Evolutionary conservation across 2,113 vertebrate genomes (phyloP).

Genomic region (Bufo bufo): DNA sequence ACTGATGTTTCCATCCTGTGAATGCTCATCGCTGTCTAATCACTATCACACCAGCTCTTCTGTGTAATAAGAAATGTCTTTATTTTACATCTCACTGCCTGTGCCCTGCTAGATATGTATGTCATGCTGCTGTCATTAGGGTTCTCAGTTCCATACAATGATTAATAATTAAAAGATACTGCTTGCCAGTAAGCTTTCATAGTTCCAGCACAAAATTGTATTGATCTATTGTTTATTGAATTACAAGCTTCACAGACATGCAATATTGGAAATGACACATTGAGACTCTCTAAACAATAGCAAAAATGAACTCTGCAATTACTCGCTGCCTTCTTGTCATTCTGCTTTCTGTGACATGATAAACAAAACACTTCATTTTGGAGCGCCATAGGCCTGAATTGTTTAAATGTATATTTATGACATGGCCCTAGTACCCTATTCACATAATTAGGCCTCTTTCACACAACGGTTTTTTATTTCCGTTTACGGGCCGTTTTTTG

Average conservation of each 20-base stretch:
- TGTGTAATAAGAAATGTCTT: conserved; percentile 27
- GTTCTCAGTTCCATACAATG: conserved; percentile 27
- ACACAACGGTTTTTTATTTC: no score
- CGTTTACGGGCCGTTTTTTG: no score
- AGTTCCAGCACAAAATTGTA: conserved; percentile 26
- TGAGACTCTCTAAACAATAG: background rate
- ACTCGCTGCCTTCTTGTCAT: conserved; percentile 2
- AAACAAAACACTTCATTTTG: background rate
- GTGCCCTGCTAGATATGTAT: conserved; percentile 22
- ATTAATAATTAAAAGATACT: conserved; percentile 45
- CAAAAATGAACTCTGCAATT: conserved; percentile 11
- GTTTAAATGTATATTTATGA: background rate
- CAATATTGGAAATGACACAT: conserved; percentile 43
- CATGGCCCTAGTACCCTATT: no score
- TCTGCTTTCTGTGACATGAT: background rate
- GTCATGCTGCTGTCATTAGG: conserved; percentile 27
- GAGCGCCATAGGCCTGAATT: background rate
- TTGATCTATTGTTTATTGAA: conserved; percentile 46
- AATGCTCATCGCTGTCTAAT: conserved; percentile 24
- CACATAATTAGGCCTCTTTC: no score
- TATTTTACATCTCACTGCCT: conserved; percentile 35
- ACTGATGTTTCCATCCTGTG: conserved; percentile 39
- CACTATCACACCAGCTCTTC: conserved; percentile 8
- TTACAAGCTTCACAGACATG: conserved; percentile 34
- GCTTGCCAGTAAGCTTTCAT: conserved; percentile 29